phyloP scores from a whole-genome alignment of 2,113 vertebrate genomes.

The Ailuropoda melanoleuca region DNA sequence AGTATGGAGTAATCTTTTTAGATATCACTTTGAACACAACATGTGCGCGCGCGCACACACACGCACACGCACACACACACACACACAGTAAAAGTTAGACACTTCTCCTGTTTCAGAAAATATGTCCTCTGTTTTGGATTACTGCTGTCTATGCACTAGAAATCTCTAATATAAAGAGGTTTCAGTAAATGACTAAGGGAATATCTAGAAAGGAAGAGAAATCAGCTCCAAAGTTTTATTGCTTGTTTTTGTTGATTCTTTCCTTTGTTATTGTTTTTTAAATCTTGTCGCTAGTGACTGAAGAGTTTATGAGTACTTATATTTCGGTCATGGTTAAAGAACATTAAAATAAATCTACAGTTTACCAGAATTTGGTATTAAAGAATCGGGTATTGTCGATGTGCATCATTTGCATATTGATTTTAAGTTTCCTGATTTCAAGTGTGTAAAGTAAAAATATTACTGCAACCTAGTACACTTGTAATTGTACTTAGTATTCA shows the following conservation, averaged over 20 bases:
- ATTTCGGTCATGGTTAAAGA: conserved; percentile 45
- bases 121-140: not conserved
- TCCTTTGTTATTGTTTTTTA: not conserved
- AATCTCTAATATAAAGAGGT: not conserved
- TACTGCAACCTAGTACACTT: not conserved
- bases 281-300: conserved; percentile 2
- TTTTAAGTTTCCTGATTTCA: conserved; percentile 33
- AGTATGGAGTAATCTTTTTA: not conserved
- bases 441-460: conserved; percentile 24
- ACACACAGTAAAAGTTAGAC: not conserved
- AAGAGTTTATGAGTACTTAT: conserved; percentile 34
- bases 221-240: not conserved
- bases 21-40: not conserved
- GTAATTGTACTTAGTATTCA: conserved; percentile 8
- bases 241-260: not conserved
- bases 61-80: not conserved
- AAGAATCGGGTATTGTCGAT: not conserved
- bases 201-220: conserved; percentile 37
- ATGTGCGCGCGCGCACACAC: not conserved
- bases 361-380: conserved; percentile 32
- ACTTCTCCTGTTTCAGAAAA: conserved; percentile 33
- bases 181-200: not conserved
- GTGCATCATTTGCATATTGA: conserved; percentile 45
- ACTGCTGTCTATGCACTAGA: not conserved
- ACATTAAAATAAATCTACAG: not conserved